Evolutionary conservation across 2,113 vertebrate species (phyloP), one percentile per base, ranked within the genome.

Genomic region (Myiozetetes cayanensis): DNA sequence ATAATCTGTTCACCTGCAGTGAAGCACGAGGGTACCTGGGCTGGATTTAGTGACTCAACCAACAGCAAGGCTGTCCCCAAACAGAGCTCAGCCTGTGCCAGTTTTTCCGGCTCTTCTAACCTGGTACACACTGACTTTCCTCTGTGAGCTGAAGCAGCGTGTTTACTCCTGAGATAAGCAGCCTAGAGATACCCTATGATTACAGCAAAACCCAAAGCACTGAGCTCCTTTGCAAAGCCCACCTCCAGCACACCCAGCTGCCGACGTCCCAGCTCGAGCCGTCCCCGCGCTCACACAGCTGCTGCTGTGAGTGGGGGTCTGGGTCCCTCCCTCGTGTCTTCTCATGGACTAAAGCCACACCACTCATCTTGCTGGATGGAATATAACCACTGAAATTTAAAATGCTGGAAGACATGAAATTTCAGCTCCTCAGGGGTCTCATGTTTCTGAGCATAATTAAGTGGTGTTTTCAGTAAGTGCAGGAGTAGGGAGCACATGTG

Each of bases 61-160:
- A 46, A 71, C 56, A 85, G 15, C 24, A 55, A 59, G 58, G 27
- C 3, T 0, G 44, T 83, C 67, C 56, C 22, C 62, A n/a, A 8
- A 31, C 39, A 25, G 12, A 27, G 68, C 50, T 85, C 76, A 59
- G 76, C 73, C 73, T 27, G 39, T 3, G 13, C 96, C 1, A 47
- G 84, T 91, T 91, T 78, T 96, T 91, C 96, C 22, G 0, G 91
- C 86, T 96, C 67, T 65, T 91, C 65, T 58, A 80, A 70, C 80
- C 50, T 12, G 19, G 63, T 46, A 33, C 30, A 43, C 27, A 7
- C 35, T 24, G 33, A 25, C 33, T 91, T 63, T 39, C 25, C 35
- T 65, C 44, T 1, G 1, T 12, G 52, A 94, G 62, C 85, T 33
- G 27, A 73, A 86, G 83, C 25, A 6, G n/a, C 1, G 1, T 55